A percentile compares a stretch with the other conserved stretches of the same genome.
Conservation (phyloP, 2,113 vertebrate genomes). For the Myiagra hebetior region DNA sequence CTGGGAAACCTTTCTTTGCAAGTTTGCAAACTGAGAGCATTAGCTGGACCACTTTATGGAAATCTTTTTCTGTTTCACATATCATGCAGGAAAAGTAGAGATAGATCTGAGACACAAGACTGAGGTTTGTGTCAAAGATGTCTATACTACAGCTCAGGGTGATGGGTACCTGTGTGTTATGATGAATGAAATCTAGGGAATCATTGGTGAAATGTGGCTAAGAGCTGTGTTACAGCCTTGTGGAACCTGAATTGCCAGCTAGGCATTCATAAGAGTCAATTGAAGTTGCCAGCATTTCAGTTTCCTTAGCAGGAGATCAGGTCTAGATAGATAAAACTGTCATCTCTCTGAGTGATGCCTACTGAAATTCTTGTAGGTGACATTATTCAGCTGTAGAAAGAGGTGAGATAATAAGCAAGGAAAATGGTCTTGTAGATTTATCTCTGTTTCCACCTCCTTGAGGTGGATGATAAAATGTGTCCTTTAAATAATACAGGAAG, state of each 20-base stretch:
- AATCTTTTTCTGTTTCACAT: neutral
- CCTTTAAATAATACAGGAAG: neutral
- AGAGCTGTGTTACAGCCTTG: neutral
- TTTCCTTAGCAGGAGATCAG: neutral
- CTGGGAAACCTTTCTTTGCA: neutral
- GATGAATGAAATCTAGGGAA: neutral
- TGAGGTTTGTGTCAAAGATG: neutral
- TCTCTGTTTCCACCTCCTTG: neutral
- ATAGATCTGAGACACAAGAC: neutral
- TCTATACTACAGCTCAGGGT: neutral
- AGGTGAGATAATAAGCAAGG: neutral
- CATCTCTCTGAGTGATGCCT: neutral
- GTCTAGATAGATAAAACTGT: neutral
- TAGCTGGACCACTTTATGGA: neutral
- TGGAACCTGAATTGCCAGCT: neutral
- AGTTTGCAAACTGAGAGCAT: neutral
- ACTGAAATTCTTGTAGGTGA: neutral
- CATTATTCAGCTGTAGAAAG: neutral
- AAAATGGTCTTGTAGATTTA: neutral
- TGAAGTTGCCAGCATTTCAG: neutral
- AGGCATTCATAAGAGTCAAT: neutral
- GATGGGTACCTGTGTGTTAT: neutral
- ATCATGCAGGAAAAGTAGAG: neutral
- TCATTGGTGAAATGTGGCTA: neutral
- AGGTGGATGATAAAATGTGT: neutral